Percentiles rank a stretch among this genome's conserved stretches.
phyloP scores from a whole-genome alignment of 2,888 invertebrate species.

The Drosophila fulvimacula region DNA sequence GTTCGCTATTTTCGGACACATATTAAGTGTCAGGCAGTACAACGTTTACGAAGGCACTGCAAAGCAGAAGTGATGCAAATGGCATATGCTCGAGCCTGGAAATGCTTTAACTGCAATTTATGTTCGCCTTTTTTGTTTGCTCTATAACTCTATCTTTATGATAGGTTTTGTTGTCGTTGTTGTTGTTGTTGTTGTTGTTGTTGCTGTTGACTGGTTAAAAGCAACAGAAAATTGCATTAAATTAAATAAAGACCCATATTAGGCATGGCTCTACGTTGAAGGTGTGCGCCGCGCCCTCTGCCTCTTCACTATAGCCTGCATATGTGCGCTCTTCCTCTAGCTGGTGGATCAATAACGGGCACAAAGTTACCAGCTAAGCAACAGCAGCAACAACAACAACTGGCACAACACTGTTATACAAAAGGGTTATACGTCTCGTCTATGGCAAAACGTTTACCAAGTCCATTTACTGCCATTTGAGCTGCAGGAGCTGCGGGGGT shows the following conservation, averaged over 20 bases:
- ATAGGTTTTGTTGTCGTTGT: neutral
- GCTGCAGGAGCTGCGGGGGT: neutral
- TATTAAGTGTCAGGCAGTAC: neutral
- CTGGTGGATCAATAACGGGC: constrained; percentile 71
- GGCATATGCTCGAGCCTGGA: neutral
- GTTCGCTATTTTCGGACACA: neutral
- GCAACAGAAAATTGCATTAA: constrained; percentile 77
- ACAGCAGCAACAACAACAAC: constrained; percentile 38
- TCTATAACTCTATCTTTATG: neutral
- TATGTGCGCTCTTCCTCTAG: constrained; percentile 1
- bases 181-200: constrained; percentile 12
- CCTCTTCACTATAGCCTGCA: constrained; percentile 29
- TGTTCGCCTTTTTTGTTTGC: neutral
- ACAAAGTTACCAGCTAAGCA: constrained; percentile 63
- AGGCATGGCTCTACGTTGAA: constrained; percentile 68
- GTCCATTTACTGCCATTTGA: constrained; percentile 52
- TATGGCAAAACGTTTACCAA: constrained; percentile 63
- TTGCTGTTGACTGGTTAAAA: constrained; percentile 40
- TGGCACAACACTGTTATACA: constrained; percentile 13
- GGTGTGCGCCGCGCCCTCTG: constrained; percentile 42
- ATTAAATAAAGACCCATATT: constrained; percentile 78
- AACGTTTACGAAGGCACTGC: constrained; percentile 11
- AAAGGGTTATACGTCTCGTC: constrained; percentile 56
- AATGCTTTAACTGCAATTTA: constrained; percentile 29
- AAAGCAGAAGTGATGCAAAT: neutral